phyloP scores from a whole-genome alignment of 2,797 vertebrate genomes.

The Podargus strigoides region DNA sequence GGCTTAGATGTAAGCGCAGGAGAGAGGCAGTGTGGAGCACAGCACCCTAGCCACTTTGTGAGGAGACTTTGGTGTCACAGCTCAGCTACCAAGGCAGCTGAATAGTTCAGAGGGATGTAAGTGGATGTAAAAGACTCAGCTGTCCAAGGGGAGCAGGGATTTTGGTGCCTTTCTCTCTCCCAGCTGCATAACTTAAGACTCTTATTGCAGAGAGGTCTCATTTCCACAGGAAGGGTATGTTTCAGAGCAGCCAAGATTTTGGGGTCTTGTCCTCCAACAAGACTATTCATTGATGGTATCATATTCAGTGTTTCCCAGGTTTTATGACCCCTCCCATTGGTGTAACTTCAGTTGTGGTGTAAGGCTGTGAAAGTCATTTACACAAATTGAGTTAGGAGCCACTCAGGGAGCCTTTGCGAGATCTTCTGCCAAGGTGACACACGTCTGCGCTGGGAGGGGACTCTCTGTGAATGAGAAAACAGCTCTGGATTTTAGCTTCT shows the following conservation, averaged over 20 bases:
- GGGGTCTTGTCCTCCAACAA: neutral
- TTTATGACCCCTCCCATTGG: neutral
- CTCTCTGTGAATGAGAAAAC: neutral
- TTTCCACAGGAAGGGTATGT: neutral
- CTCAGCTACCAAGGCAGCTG: neutral
- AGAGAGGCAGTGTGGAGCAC: neutral
- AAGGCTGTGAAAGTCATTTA: neutral
- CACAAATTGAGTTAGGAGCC: neutral
- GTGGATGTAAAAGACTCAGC: neutral
- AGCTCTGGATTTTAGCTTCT: neutral
- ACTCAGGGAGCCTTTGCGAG: rapidly evolving
- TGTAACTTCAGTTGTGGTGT: neutral
- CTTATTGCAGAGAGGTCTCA: neutral
- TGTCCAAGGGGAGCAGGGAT: neutral
- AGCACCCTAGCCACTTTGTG: neutral
- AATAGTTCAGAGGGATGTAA: neutral
- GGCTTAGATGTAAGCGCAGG: neutral
- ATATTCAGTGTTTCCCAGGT: neutral
- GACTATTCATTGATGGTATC: neutral
- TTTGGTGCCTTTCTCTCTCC: neutral
- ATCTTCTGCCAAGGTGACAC: neutral
- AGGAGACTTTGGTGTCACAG: neutral
- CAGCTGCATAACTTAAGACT: neutral
- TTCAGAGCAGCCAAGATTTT: neutral
- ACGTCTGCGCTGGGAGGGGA: neutral